These are phyloP conservation scores for Stenodema calcarata DNA, from an alignment of 2,888 invertebrate genomes.

Conservation along the genomic window DNA sequence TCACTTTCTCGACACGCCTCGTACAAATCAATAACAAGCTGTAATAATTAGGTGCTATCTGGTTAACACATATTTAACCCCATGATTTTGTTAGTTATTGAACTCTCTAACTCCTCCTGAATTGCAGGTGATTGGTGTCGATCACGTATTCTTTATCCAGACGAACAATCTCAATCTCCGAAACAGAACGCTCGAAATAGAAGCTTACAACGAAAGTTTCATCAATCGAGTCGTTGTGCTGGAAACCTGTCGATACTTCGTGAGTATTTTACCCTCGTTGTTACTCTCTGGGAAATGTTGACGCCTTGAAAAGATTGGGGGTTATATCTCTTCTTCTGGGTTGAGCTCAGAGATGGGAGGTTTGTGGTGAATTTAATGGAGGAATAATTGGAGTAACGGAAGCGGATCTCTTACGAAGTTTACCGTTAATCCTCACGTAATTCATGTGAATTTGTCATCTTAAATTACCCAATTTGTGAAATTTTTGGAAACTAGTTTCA, in stretches of 20 bases:
- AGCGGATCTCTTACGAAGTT: too few relatives aligned
- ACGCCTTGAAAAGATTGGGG: not conserved
- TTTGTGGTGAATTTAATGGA: not conserved
- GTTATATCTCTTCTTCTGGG: not conserved
- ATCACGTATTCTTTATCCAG: slow-evolving; percentile 88
- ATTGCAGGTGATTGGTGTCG: slow-evolving; percentile 86
- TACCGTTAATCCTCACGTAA: too few relatives aligned
- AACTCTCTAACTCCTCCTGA: not conserved
- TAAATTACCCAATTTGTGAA: too few relatives aligned
- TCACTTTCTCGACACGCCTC: too few relatives aligned
- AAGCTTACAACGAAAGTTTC: slow-evolving; percentile 92
- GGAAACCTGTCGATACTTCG: slow-evolving; percentile 67
- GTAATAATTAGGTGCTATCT: too few relatives aligned
- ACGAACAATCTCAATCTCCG: slow-evolving; percentile 84
- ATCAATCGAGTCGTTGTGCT: slow-evolving; percentile 80
- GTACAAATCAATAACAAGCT: too few relatives aligned
- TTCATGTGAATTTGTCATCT: too few relatives aligned
- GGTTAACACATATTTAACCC: too few relatives aligned
- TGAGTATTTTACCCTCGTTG: slow-evolving; percentile 38
- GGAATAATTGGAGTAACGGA: too few relatives aligned
- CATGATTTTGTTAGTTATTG: not conserved
- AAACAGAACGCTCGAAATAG: slow-evolving; percentile 81
- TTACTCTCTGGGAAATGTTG: not conserved
- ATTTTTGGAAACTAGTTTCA: too few relatives aligned
- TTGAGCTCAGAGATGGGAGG: not conserved